Evolutionary conservation across 1,140 invertebrate species (phyloP).

Genomic region (Neodiprion virginianus): DNA sequence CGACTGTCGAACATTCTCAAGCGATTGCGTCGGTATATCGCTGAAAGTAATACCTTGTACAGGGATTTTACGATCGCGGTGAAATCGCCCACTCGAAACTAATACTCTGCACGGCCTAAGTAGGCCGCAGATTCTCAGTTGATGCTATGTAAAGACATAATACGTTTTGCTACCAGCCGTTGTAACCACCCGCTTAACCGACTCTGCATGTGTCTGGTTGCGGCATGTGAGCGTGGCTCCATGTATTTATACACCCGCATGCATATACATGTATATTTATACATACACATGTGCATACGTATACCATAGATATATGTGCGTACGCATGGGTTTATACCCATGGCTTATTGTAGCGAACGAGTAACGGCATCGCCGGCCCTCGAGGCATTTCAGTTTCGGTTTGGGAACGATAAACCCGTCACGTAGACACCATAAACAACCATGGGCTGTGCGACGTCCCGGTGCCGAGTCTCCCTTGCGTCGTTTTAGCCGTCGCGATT

Average conservation of each 20-base stretch:
- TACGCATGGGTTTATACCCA: neutral
- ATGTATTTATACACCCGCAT: constrained; percentile 2
- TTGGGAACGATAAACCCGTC: constrained; percentile 6
- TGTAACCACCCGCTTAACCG: constrained; percentile 41
- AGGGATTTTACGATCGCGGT: too few relatives aligned
- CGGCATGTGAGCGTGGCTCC: constrained; percentile 10
- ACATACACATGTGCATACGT: neutral
- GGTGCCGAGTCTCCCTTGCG: neutral
- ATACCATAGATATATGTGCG: neutral
- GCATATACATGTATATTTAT: neutral
- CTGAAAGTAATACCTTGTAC: too few relatives aligned
- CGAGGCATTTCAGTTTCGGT: constrained; percentile 5
- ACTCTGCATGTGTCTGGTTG: constrained; percentile 2
- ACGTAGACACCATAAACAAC: constrained; percentile 5
- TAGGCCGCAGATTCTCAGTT: too few relatives aligned
- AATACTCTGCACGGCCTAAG: too few relatives aligned
- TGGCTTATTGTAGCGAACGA: neutral
- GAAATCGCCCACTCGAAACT: too few relatives aligned
- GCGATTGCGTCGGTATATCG: too few relatives aligned
- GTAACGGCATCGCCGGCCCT: neutral
- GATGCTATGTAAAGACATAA: too few relatives aligned
- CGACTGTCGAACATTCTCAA: too few relatives aligned
- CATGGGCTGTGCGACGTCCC: neutral
- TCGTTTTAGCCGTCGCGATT: constrained; percentile 4
- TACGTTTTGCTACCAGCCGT: too few relatives aligned